These are phyloP conservation scores for Heliconius congener DNA, from an alignment of 1,140 invertebrate species.

Conservation along the genomic window DNA sequence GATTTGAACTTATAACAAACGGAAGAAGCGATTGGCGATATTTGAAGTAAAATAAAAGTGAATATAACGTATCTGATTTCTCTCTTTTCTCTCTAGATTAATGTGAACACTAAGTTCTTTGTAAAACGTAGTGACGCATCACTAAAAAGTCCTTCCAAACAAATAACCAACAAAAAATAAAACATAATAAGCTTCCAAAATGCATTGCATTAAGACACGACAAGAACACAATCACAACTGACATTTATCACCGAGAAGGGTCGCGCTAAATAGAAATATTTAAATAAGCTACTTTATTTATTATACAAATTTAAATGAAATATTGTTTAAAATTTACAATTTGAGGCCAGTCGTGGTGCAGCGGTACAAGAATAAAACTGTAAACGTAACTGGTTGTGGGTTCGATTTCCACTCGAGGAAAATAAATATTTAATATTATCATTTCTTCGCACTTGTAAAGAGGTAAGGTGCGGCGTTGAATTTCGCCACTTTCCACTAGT, in stretches of 20 bases:
- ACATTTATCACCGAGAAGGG: constrained; percentile 15
- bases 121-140: neutral
- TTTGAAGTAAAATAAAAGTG: too few species aligned
- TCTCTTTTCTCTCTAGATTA: too few species aligned
- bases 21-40: too few species aligned
- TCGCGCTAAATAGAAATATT: neutral
- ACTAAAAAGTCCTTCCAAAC: neutral
- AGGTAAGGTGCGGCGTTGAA: too few species aligned
- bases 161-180: neutral
- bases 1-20: too few species aligned
- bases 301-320: neutral
- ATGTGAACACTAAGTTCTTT: too few species aligned
- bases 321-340: neutral
- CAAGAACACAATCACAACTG: constrained; percentile 7
- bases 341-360: neutral
- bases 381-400: neutral
- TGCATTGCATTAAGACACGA: neutral
- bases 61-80: too few species aligned
- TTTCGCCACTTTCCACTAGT: too few species aligned
- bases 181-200: neutral
- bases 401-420: neutral
- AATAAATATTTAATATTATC: too few species aligned
- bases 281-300: neutral
- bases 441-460: too few species aligned
- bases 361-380: neutral